Evolutionary conservation across 2,888 invertebrate genomes (phyloP).

Genomic region (Catocala nupta): DNA sequence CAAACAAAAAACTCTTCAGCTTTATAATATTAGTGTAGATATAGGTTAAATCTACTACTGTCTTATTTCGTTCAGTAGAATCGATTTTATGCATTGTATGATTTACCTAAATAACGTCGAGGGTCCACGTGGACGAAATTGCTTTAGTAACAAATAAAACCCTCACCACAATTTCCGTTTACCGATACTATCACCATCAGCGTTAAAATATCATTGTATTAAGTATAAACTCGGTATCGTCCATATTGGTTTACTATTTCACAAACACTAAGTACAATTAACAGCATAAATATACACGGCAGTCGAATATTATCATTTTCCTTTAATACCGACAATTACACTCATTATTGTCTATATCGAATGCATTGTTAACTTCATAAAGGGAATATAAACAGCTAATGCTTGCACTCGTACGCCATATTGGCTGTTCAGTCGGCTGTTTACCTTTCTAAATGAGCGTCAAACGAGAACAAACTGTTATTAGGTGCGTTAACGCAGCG

Average conservation of each 20-base stretch:
- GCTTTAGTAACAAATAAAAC: too few relatives aligned
- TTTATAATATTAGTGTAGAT: too few relatives aligned
- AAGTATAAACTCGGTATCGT: neutral
- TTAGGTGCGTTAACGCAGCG: constrained; percentile 71
- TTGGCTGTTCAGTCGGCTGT: constrained; percentile 71
- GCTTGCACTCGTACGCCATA: constrained; percentile 68
- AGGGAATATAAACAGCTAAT: constrained; percentile 65
- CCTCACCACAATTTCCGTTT: too few relatives aligned
- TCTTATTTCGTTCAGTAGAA: too few relatives aligned
- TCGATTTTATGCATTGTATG: too few relatives aligned
- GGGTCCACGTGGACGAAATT: too few relatives aligned
- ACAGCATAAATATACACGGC: neutral
- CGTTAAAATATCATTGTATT: too few relatives aligned
- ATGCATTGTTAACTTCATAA: constrained; percentile 58
- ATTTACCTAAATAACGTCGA: too few relatives aligned
- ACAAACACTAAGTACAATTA: neutral
- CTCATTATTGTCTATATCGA: constrained; percentile 47
- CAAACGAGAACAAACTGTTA: constrained; percentile 80
- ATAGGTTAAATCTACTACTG: too few relatives aligned
- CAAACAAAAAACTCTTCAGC: too few relatives aligned
- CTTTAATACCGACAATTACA: constrained; percentile 35
- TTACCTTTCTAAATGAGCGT: constrained; percentile 78
- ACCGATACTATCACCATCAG: too few relatives aligned
- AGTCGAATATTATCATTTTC: constrained; percentile 15
- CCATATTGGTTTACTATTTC: neutral